phyloP scores from a whole-genome alignment of 2,888 invertebrate species.

The Hofmannophila pseudospretella region DNA sequence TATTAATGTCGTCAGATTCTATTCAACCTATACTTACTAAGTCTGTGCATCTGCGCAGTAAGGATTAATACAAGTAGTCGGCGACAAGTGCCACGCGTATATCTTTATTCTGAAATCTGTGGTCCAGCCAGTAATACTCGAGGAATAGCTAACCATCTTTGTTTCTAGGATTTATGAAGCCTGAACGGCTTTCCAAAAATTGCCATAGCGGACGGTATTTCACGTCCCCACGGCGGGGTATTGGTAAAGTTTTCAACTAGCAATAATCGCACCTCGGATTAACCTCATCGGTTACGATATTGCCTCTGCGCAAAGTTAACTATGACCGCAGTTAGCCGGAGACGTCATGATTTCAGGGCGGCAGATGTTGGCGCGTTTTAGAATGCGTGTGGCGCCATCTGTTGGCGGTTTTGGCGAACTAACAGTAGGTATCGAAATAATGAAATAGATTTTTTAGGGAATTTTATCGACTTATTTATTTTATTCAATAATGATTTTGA shows the following conservation, averaged over 20 bases:
- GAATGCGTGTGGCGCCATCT: constrained; percentile 1
- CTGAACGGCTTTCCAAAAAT: constrained; percentile 86
- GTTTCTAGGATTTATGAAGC: constrained; percentile 42
- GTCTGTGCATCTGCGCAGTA: no score
- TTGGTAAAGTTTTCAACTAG: constrained; percentile 97
- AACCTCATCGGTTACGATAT: constrained; percentile 95
- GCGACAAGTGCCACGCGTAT: no score
- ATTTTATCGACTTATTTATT: no score
- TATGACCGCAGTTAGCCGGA: not conserved
- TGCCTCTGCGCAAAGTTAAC: constrained; percentile 54
- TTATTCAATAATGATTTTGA: no score
- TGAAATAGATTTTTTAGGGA: no score
- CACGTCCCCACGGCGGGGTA: constrained; percentile 92
- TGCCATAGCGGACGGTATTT: constrained; percentile 90
- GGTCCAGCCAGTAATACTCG: no score
- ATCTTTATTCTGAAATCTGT: no score
- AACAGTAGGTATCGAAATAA: no score
- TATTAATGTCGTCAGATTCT: no score
- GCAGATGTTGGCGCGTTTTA: constrained; percentile 1
- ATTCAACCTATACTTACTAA: no score
- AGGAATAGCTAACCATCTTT: no score
- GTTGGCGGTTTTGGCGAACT: not conserved
- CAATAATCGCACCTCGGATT: constrained; percentile 94
- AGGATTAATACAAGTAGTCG: no score
- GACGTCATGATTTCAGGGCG: constrained; percentile 4